Percentiles rank a stretch among this genome's conserved stretches.
Conservation (phyloP, 2,888 invertebrate species). For the Brenthis daphne region DNA sequence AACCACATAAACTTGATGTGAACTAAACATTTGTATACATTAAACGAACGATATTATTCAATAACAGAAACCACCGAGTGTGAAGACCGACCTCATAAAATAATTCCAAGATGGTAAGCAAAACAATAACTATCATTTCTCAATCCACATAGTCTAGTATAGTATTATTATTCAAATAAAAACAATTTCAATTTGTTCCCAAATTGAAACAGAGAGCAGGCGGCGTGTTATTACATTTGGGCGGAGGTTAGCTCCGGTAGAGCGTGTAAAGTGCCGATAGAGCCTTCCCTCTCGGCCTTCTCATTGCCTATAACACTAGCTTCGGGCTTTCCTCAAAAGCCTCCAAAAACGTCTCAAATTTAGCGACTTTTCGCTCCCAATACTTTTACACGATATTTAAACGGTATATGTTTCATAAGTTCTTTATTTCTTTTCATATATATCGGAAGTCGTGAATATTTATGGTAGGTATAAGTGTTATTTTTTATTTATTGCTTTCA, state of each 20-base stretch:
- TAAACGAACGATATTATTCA: slow-evolving; percentile 18
- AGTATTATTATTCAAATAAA: slow-evolving; percentile 82
- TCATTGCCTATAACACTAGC: slow-evolving; percentile 79
- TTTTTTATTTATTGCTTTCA: not conserved
- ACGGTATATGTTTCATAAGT: slow-evolving; percentile 47
- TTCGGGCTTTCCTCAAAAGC: slow-evolving; percentile 78
- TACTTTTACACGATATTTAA: slow-evolving; percentile 76
- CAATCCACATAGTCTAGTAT: slow-evolving; percentile 43
- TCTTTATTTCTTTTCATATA: not conserved
- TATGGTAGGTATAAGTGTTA: not conserved
- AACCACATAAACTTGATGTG: slow-evolving; percentile 13
- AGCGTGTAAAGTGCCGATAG: slow-evolving; percentile 81
- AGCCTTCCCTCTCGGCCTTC: slow-evolving; percentile 75
- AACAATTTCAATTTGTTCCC: slow-evolving; percentile 82
- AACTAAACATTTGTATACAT: slow-evolving; percentile 12
- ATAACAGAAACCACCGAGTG: slow-evolving; percentile 18
- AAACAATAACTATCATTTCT: slow-evolving; percentile 54
- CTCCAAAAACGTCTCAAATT: slow-evolving; percentile 77
- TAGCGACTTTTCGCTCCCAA: slow-evolving; percentile 79
- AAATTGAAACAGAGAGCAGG: slow-evolving; percentile 82
- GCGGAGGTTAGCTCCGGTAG: slow-evolving; percentile 78
- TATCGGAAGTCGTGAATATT: slow-evolving; percentile 11
- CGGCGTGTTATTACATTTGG: slow-evolving; percentile 79
- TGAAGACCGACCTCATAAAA: slow-evolving; percentile 27
- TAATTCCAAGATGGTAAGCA: slow-evolving; percentile 32